Evolutionary conservation across 2,797 vertebrate species (phyloP), one percentile per base, ranked within the genome.

Genomic region (Rousettus madagascariensis): DNA sequence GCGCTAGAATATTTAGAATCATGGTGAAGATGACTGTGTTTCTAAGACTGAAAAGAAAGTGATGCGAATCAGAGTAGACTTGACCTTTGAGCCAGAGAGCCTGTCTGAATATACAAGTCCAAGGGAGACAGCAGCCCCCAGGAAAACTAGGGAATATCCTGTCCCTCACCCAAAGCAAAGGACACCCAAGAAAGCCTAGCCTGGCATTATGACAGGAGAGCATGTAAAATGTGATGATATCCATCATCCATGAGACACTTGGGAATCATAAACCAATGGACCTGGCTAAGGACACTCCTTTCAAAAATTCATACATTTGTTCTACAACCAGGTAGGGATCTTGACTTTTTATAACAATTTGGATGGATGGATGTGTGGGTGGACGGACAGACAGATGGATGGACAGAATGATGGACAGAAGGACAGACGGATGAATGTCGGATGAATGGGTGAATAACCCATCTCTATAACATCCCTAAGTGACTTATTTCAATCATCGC

Each of bases 401-500:
- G 20, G 20, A 46, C 33, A 36, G 49, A 38, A 33, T 15, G 49
- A 49, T 0, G 15, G 49, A 49, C 49, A 16, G 49, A 49, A 4
- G 13, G 46, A 49, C 15, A 16, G 49, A 49, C 49, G 16, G 49
- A 49, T 80, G 65, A 46, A 65, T 74, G 36, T 49, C 49, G 6
- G 36, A 12, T 84, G 46, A 22, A 55, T 90, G 36, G 69, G 74
- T 77, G 63, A 15, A 89, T 92, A 74, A 5, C 68, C 72, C 92
- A 43, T 89, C 49, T 93, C 24, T 90, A 8, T 87, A 53, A 78
- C 46, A 86, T 43, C 51, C 87, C 51, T 88, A 91, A 93, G 17
- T 78, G 83, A 86, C 74, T 95, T 94, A 92, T 61, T 95, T 43
- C 66, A 90, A n/a, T 93, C 72, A 92, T 86, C 49, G 49, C 51